phyloP scores from a whole-genome alignment of 2,113 vertebrate species.

The Tachuris rubrigastra region DNA sequence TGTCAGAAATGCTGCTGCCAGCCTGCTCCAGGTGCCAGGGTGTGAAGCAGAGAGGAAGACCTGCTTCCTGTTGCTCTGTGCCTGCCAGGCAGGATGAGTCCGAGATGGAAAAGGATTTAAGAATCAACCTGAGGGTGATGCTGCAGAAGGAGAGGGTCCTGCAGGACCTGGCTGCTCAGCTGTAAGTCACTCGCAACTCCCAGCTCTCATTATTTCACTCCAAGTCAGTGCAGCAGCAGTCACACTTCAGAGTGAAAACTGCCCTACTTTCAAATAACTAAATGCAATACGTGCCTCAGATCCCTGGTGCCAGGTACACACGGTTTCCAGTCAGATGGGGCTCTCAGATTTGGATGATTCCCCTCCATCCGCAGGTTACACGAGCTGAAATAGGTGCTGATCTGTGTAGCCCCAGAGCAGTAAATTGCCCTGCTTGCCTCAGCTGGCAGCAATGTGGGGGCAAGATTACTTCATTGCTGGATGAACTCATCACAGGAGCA shows the following conservation, averaged over 20 bases:
- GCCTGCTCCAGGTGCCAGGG: neutral
- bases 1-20: neutral
- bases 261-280: neutral
- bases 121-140: neutral
- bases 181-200: neutral
- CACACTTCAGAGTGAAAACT: neutral
- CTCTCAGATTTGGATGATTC: neutral
- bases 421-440: neutral
- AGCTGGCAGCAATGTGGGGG: neutral
- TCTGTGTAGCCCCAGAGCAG: neutral
- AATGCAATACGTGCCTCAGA: neutral
- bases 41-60: neutral
- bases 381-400: rapidly evolving
- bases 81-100: neutral
- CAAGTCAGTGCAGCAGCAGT: neutral
- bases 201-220: slow-evolving; percentile 52
- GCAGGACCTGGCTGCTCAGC: neutral
- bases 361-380: neutral
- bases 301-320: rapidly evolving
- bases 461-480: neutral
- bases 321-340: rapidly evolving
- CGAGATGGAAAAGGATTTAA: neutral
- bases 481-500: slow-evolving; percentile 12
- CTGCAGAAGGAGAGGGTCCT: neutral
- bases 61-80: neutral